Percentiles rank a stretch among this genome's conserved stretches.
Conservation (phyloP, 2,888 invertebrate genomes). For the Ptycholaimellus sp. region DNA sequence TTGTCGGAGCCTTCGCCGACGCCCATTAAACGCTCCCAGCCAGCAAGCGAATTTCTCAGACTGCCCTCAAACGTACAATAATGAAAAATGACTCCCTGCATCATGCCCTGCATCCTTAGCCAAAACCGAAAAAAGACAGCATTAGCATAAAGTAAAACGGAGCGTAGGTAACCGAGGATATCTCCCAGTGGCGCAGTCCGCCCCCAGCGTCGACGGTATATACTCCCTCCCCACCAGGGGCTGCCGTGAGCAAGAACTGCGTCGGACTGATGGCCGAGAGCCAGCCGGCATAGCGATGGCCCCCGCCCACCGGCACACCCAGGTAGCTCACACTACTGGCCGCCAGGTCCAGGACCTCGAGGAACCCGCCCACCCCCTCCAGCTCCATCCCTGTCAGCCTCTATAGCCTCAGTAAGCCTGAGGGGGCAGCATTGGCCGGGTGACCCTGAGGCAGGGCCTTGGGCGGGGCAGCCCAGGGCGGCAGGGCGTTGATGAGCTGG, state of each 20-base stretch:
- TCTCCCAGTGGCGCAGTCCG: conserved; percentile 36
- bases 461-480: conserved; percentile 24
- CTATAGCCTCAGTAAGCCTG: too few relatives aligned
- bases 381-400: conserved; percentile 10
- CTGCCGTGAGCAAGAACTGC: conserved; percentile 29
- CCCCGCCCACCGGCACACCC: conserved; percentile 31
- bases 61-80: conserved; percentile 3
- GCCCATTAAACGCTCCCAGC: conserved; percentile 33
- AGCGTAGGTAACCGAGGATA: conserved; percentile 17
- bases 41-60: conserved; percentile 29
- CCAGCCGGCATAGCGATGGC: conserved; percentile 31
- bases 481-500: conserved; percentile 14
- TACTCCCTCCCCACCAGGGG: conserved; percentile 31
- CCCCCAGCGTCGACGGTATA: conserved; percentile 38
- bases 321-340: conserved; percentile 34
- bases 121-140: too few relatives aligned
- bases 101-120: too few relatives aligned
- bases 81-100: too few relatives aligned
- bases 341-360: conserved; percentile 35
- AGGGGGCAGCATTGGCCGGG: too few relatives aligned
- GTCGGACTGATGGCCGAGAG: conserved; percentile 28
- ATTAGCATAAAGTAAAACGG: too few relatives aligned
- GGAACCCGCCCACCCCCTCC: conserved; percentile 26
- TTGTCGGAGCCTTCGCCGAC: conserved; percentile 16
- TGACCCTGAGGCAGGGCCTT: conserved; percentile 19